Conservation (phyloP, 2,113 vertebrate species). For the Python bivittatus region DNA sequence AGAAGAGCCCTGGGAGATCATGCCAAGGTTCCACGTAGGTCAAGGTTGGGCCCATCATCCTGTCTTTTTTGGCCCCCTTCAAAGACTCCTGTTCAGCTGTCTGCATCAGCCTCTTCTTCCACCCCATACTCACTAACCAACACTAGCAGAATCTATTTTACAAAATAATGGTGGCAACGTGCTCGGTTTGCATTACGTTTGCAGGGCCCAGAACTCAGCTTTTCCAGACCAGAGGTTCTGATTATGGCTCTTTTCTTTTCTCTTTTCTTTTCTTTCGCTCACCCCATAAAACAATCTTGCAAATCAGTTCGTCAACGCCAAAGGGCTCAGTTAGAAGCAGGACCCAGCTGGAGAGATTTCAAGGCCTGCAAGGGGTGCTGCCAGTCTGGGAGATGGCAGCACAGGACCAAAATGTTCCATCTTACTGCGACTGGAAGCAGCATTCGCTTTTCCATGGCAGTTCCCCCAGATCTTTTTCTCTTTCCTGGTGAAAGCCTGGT, state of each 20-base stretch:
- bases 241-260: neutral
- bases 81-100: neutral
- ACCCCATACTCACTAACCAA: neutral
- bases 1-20: neutral
- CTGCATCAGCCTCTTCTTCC: neutral
- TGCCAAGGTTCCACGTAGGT: neutral
- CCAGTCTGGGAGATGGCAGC: neutral
- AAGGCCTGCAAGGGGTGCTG: neutral
- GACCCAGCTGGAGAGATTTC: neutral
- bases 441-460: neutral
- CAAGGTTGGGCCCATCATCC: neutral
- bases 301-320: neutral
- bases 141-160: neutral
- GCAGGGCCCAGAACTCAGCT: neutral
- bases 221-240: neutral
- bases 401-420: neutral
- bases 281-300: neutral
- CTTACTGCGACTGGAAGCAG: neutral
- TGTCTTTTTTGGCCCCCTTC: neutral
- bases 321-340: neutral
- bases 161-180: too few species aligned
- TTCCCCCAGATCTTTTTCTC: neutral
- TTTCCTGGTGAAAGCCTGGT: neutral
- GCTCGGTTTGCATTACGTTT: neutral
- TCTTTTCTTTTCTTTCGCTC: too few species aligned